Conservation (phyloP, 1,140 invertebrate species). For the Cotesia chilonis region DNA sequence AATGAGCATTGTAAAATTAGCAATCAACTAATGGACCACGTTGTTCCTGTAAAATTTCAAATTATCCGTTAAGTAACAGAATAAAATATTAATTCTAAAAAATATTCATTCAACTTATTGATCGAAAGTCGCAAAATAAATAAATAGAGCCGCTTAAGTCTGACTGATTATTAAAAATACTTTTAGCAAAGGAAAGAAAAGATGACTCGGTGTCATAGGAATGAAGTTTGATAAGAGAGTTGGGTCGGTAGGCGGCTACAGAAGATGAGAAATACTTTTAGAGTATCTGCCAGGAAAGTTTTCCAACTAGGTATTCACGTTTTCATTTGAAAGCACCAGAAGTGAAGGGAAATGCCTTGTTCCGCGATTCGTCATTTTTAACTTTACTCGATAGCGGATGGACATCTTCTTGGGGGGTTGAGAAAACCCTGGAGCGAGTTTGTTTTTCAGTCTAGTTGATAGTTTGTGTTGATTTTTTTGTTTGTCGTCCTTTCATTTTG, state of each 20-base stretch:
- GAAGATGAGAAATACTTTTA: background rate
- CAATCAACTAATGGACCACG: too few relatives aligned
- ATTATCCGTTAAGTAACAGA: too few relatives aligned
- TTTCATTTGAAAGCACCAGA: conserved; percentile 7
- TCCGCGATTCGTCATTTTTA: conserved; percentile 35
- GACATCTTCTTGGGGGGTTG: background rate
- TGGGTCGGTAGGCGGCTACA: background rate
- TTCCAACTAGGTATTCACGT: conserved; percentile 26
- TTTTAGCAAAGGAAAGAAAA: background rate
- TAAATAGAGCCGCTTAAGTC: background rate
- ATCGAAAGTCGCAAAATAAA: background rate
- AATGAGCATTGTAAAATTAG: too few relatives aligned
- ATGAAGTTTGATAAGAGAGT: background rate
- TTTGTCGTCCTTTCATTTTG: too few relatives aligned
- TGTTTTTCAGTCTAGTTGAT: background rate
- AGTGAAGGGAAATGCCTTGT: conserved; percentile 26
- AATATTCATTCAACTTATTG: too few relatives aligned
- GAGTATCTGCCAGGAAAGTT: conserved; percentile 17
- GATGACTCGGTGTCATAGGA: background rate
- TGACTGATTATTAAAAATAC: background rate
- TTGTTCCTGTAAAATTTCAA: too few relatives aligned
- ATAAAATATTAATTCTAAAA: too few relatives aligned
- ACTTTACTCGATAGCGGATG: conserved; percentile 21
- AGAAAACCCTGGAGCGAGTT: background rate
- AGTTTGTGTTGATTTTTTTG: too few relatives aligned